Base-by-base conservation (phyloP, 1,140 invertebrate genomes). In the Scaptomyza graminum region DNA sequence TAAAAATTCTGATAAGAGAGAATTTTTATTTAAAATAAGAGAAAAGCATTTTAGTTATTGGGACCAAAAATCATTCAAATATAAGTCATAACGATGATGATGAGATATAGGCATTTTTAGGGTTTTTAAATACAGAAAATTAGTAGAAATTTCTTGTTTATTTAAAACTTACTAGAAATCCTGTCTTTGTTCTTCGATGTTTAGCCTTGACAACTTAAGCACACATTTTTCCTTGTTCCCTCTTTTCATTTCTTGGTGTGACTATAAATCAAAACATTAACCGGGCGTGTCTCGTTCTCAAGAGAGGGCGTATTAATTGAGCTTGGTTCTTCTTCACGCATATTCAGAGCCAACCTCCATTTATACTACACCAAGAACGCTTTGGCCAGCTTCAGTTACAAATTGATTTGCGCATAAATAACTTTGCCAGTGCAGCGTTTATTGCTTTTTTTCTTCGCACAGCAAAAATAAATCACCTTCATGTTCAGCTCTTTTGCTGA, bases 241-340 rank as follows among this genome's bases (percentile, higher is more conserved):
- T 9, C 6, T 6, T 41, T 41, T 31, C 28, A 5, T 41, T 41
- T 8, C 37, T 41, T 12, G n/a, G 37, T 41, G 37, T 41, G 37
- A 41, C 57, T 47, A 88, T 88, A 88, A 88, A 88, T 88, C 83
- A 89, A 89, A 83, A 62, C 83, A 88, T 88, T 88, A 89, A 88
- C n/a, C 65, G 76, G 83, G 79, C 83, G 83, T 79, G 72, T 54
- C 69, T 16, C 12, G 47, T 4, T 2, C 1, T 11, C 25, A 41
- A 57, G 25, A 18, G 41, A 61, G 41, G 41, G 61, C 74, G 62
- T 76, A 49, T 49, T 37, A 74, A 74, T 73, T 69, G 54, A 76
- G 62, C 62, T n/a, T 78, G 62, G 46, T 52, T 15, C 34, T 63
- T 50, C 51, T 28, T 57, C 69, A 63, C 76, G 59, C 63, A 62